Percentiles rank a stretch among this genome's conserved stretches.
Conservation (phyloP, 2,888 invertebrate species). For the Lomographa bimaculata region DNA sequence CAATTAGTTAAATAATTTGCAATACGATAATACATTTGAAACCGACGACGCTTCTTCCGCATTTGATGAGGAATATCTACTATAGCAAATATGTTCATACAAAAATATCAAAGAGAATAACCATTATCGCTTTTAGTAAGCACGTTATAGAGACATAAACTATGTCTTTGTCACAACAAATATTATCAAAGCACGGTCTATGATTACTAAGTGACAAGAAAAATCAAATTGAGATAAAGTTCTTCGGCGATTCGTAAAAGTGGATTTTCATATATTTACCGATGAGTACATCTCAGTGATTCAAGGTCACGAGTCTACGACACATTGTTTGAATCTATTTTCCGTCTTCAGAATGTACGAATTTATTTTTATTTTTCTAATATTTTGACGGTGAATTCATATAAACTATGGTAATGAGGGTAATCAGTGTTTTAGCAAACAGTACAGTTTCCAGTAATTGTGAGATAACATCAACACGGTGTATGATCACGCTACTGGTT, state of each 20-base stretch:
- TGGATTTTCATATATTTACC: slow-evolving; percentile 24
- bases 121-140: slow-evolving; percentile 12
- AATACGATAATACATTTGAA: too few species aligned
- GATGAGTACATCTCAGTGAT: slow-evolving; percentile 16
- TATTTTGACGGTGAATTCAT: slow-evolving; percentile 10
- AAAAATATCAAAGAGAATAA: too few species aligned
- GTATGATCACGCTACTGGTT: background rate
- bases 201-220: too few species aligned
- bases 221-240: too few species aligned
- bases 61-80: too few species aligned
- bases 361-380: background rate
- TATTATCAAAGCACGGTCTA: too few species aligned
- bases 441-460: background rate
- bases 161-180: slow-evolving; percentile 4
- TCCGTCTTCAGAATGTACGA: slow-evolving; percentile 2
- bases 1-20: too few species aligned
- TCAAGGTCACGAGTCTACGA: slow-evolving; percentile 22
- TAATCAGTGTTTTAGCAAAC: slow-evolving; percentile 8
- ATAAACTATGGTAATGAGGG: slow-evolving; percentile 13
- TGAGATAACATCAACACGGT: background rate
- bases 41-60: too few species aligned
- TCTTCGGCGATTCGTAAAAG: slow-evolving; percentile 2
- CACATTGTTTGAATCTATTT: slow-evolving; percentile 23
- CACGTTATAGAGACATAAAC: slow-evolving; percentile 1
- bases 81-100: too few species aligned